Conservation (phyloP, 2,113 vertebrate species). For the Puffinus mauretanicus region DNA sequence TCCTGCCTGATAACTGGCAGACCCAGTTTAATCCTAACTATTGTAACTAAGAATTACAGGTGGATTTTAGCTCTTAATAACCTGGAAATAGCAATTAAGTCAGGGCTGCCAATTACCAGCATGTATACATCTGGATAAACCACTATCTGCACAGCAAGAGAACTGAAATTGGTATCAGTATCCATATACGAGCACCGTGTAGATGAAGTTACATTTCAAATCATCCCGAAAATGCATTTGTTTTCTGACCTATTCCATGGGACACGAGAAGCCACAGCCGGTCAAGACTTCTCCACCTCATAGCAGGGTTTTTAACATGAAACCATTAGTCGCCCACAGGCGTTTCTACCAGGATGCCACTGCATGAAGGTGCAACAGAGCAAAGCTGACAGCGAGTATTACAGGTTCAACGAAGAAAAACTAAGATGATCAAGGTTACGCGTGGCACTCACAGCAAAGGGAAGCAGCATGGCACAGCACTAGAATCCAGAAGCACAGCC, state of each 20-base stretch:
- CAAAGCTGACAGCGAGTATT: neutral
- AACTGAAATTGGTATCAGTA: neutral
- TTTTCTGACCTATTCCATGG: neutral
- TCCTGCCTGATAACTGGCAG: neutral
- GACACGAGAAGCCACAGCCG: accelerated
- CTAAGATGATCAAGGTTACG: accelerated
- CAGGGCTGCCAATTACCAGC: neutral
- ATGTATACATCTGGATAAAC: neutral
- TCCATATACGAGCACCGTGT: neutral
- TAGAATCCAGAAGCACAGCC: neutral
- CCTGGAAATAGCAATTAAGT: neutral
- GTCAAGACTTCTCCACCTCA: neutral
- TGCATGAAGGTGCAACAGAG: neutral
- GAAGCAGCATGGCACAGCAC: neutral
- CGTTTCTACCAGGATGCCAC: neutral
- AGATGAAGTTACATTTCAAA: neutral
- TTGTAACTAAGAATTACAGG: neutral
- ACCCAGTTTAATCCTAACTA: neutral
- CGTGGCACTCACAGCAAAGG: neutral
- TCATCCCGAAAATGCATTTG: neutral
- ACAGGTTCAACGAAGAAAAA: neutral
- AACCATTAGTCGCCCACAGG: neutral
- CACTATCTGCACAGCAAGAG: neutral
- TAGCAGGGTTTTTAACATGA: neutral
- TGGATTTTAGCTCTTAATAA: neutral